Evolutionary conservation across 1,140 invertebrate species (phyloP), one percentile per base, ranked within the genome.

Genomic region (Caenorhabditis latens): DNA sequence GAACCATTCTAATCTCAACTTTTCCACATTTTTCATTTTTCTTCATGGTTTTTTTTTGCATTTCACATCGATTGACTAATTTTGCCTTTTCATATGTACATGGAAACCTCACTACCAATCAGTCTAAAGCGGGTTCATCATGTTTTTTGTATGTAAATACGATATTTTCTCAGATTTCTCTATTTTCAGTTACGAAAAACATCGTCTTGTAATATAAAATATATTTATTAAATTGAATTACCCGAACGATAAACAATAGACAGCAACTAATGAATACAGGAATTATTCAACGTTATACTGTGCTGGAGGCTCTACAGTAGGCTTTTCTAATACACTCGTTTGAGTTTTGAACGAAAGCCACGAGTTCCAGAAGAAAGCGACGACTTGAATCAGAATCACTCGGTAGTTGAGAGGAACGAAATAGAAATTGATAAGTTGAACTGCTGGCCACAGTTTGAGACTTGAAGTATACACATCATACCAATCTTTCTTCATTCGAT

Each of bases 351-450:
- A 89, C 21, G 63, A 71, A 9, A 89, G 50, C 61, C 42, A 89
- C n/a, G 67, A 86, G 53, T 89, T 89, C 89, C 89, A 89, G 75
- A 89, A 86, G 24, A 89, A 79, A 8, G 89, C 88, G 32, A 88
- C 88, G 46, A 84, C 32, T 84, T 89, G 89, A 50, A 89, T 84
- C 11, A 89, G 19, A 40, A 88, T 67, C 3, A 89, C 84, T 14
- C 89, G 85, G 14, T 71, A 85, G 48, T 89, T 65, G 24, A 89
- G 82, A 19, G 89, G 89, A 40, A 89, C 86, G 43, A 89, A 79
- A 53, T 89, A 89, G 85, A 89, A 89, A 82, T 89, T 89, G 82
- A 89, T 7, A 4, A 89, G 5, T 67, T 89, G 88, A 48, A 89
- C 89, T 21, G 84, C 40, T 40, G 89, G 89, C 89, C 89, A 89